phyloP scores from a whole-genome alignment of 2,888 invertebrate genomes.

The Prosopocoilus inquinatus region DNA sequence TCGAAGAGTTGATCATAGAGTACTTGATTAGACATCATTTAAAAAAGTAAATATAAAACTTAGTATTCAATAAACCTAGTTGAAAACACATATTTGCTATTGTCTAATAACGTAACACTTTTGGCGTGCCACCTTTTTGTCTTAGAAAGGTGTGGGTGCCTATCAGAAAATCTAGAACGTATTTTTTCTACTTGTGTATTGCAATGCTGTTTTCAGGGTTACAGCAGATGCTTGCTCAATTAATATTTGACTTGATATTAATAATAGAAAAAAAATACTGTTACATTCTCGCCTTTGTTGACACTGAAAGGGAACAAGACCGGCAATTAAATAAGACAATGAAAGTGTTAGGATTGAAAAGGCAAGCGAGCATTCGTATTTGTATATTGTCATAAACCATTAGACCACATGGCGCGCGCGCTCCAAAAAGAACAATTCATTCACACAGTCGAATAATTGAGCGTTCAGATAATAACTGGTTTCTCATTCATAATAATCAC shows the following conservation, averaged over 20 bases:
- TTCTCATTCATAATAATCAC: constrained; percentile 20
- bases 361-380: constrained; percentile 4
- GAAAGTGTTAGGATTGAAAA: constrained; percentile 16
- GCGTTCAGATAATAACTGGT: constrained; percentile 38
- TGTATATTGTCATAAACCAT: constrained; percentile 16
- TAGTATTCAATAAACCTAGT: no score
- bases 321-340: constrained; percentile 21
- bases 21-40: no score
- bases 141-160: no score
- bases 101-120: no score
- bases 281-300: constrained; percentile 1
- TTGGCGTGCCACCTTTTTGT: no score
- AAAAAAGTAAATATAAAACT: no score
- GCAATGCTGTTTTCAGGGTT: no score
- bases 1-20: no score
- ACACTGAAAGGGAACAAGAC: not conserved
- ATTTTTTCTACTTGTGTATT: no score
- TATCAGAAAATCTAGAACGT: no score
- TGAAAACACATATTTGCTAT: no score
- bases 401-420: constrained; percentile 35
- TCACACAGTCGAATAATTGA: constrained; percentile 34
- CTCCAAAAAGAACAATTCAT: constrained; percentile 33
- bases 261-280: constrained; percentile 5
- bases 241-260: not conserved
- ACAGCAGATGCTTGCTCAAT: no score